Percentiles rank a stretch among this genome's conserved stretches.
These are phyloP conservation scores for Heterodera carotae DNA, from an alignment of 1,140 invertebrate genomes.

Conservation along the genomic window DNA sequence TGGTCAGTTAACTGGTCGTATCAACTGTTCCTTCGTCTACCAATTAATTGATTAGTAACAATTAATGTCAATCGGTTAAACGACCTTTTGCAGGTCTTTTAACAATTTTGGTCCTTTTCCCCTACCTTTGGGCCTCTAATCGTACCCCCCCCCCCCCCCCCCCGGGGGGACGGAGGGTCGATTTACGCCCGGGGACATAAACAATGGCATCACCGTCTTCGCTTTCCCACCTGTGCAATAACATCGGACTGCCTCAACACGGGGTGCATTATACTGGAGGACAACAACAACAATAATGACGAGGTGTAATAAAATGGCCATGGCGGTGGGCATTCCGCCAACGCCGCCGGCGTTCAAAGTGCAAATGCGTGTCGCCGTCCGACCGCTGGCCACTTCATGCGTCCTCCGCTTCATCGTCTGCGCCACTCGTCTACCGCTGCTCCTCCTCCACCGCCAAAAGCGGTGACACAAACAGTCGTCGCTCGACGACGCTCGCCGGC, in stretches of 20 bases:
- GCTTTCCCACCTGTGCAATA: constrained; percentile 34
- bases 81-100: too few species aligned
- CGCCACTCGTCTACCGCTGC: neutral
- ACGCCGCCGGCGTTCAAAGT: neutral
- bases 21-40: too few species aligned
- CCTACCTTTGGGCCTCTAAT: too few species aligned
- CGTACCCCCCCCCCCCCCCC: too few species aligned
- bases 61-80: neutral
- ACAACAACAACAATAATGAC: constrained; percentile 20
- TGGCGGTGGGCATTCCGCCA: neutral
- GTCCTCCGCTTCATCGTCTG: too few species aligned
- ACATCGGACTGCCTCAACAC: constrained; percentile 34
- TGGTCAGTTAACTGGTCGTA: too few species aligned
- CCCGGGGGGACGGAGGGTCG: too few species aligned
- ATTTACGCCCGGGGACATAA: too few species aligned
- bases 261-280: neutral
- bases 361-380: too few species aligned
- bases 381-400: too few species aligned
- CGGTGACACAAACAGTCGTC: neutral
- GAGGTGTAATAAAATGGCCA: constrained; percentile 18
- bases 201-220: neutral
- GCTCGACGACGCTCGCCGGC: too few species aligned
- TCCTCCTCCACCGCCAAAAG: neutral
- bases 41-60: neutral
- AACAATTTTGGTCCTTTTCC: too few species aligned